Percentiles rank a stretch among this genome's conserved stretches.
phyloP scores from a whole-genome alignment of 2,797 vertebrate genomes.

The Rhodeus uyekii region DNA sequence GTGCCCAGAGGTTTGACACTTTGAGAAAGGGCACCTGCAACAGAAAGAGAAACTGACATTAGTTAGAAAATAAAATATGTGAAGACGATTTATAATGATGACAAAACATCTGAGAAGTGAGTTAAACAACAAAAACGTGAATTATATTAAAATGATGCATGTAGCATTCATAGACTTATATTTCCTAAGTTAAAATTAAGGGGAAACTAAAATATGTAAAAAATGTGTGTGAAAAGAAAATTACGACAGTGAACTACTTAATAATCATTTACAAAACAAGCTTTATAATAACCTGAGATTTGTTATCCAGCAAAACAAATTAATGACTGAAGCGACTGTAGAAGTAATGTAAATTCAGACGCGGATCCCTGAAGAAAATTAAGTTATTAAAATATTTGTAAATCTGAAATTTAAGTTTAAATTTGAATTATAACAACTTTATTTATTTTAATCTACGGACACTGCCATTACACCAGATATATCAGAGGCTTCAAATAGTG shows the following conservation, averaged over 20 bases:
- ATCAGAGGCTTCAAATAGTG: background rate
- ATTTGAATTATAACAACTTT: background rate
- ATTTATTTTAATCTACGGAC: background rate
- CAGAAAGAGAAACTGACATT: constrained; percentile 16
- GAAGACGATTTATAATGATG: background rate
- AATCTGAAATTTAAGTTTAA: background rate
- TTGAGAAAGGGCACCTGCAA: constrained; percentile 49
- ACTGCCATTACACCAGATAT: background rate
- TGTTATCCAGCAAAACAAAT: too few relatives aligned
- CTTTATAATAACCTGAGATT: too few relatives aligned
- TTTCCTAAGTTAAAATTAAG: background rate
- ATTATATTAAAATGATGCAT: too few relatives aligned
- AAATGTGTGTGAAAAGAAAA: too few relatives aligned
- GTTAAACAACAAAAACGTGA: background rate
- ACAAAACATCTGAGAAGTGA: background rate
- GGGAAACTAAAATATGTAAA: background rate
- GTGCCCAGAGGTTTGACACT: background rate
- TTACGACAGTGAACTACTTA: too few relatives aligned
- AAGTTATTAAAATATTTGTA: background rate
- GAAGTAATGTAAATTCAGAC: background rate
- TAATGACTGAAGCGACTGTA: too few relatives aligned
- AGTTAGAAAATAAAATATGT: constrained; percentile 12
- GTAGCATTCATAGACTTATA: background rate
- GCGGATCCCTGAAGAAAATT: background rate
- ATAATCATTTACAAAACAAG: too few relatives aligned